These are phyloP conservation scores for Sisor rabdophorus DNA, from an alignment of 2,113 vertebrate genomes.

Conservation along the genomic window DNA sequence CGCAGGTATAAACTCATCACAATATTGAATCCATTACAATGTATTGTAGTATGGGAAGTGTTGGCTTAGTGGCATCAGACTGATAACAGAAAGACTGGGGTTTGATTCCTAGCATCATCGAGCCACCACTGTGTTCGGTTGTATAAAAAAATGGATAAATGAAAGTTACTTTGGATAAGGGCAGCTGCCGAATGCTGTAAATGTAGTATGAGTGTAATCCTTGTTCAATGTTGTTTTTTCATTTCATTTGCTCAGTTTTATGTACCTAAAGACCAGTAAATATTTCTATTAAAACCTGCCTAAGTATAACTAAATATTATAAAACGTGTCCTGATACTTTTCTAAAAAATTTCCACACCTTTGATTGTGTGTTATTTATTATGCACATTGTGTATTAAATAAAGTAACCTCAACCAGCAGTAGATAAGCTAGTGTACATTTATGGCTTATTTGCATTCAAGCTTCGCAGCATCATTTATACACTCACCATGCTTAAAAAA, in stretches of 20 bases:
- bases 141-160: too few species aligned
- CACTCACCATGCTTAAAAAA: slow-evolving; percentile 4
- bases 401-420: slow-evolving; percentile 5
- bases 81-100: too few species aligned
- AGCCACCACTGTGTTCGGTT: too few species aligned
- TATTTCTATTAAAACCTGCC: neutral
- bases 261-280: neutral
- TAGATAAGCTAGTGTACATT: slow-evolving; percentile 5
- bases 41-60: too few species aligned
- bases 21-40: too few species aligned
- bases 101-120: too few species aligned
- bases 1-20: too few species aligned
- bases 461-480: neutral
- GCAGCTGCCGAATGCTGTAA: neutral
- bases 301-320: neutral
- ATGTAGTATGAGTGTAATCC: neutral
- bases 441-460: slow-evolving; percentile 7
- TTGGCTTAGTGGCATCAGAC: too few species aligned
- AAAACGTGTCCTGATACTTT: neutral
- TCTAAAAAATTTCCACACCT: neutral
- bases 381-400: slow-evolving; percentile 13
- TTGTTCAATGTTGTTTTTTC: neutral
- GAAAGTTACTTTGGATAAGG: too few species aligned
- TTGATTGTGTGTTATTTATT: neutral
- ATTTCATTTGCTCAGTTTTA: neutral